Conservation (phyloP, 2,113 vertebrate species). For the Smithornis capensis region DNA sequence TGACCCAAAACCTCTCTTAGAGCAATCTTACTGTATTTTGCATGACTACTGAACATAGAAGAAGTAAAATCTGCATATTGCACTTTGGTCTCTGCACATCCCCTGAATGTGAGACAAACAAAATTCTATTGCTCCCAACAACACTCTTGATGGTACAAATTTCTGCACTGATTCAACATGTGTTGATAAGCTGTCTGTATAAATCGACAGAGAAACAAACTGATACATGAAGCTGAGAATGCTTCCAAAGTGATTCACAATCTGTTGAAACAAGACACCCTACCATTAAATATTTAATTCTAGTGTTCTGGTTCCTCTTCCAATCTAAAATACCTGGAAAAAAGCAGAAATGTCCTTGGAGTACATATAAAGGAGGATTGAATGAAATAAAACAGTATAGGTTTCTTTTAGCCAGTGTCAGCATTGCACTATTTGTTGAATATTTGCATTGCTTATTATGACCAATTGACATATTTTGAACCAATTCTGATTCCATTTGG, state of each 20-base stretch:
- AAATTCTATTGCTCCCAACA: neutral
- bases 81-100: neutral
- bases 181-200: constrained; percentile 10
- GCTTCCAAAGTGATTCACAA: neutral
- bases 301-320: neutral
- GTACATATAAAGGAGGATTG: neutral
- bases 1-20: neutral
- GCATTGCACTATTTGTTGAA: neutral
- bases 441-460: neutral
- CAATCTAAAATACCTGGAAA: neutral
- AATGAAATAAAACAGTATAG: neutral
- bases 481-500: neutral
- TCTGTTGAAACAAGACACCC: neutral
- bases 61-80: neutral
- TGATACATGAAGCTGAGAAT: neutral
- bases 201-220: neutral
- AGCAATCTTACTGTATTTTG: neutral
- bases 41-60: neutral
- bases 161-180: neutral
- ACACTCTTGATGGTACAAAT: neutral
- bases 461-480: neutral
- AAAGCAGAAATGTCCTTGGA: neutral
- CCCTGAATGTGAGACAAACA: neutral
- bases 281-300: neutral
- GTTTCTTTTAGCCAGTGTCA: neutral